Conservation (phyloP, 1,140 invertebrate genomes). For the Dendroctonus valens region DNA sequence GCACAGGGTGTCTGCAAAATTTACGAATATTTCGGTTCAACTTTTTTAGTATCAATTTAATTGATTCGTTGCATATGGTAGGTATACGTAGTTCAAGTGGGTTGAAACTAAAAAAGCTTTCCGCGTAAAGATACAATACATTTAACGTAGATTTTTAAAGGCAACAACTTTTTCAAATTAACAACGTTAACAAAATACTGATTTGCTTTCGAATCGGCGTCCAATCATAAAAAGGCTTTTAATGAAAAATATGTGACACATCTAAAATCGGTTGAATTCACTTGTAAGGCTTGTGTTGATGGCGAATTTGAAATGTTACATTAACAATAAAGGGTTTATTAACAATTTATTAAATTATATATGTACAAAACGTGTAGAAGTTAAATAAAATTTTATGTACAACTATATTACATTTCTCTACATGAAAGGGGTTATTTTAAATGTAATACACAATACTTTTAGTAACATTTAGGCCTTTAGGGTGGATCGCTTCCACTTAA, state of each 20-base stretch:
- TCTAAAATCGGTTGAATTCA: background rate
- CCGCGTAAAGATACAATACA: too few species aligned
- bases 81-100: too few species aligned
- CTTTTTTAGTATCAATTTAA: too few species aligned
- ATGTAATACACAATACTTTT: conserved; percentile 22
- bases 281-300: conserved; percentile 1
- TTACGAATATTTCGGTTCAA: background rate
- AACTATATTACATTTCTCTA: conserved; percentile 20
- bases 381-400: conserved; percentile 28
- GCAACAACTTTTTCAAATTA: too few species aligned
- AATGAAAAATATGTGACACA: background rate
- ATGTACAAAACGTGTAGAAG: conserved; percentile 32
- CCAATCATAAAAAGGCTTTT: too few species aligned
- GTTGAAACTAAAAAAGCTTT: too few species aligned
- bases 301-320: conserved; percentile 7
- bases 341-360: conserved; percentile 31
- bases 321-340: conserved; percentile 29
- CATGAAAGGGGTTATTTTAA: conserved; percentile 18
- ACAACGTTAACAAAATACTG: too few species aligned
- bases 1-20: conserved; percentile 2
- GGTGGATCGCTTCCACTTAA: conserved; percentile 6
- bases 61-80: too few species aligned
- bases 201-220: too few species aligned
- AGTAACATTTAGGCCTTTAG: conserved; percentile 28
- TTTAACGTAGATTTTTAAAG: too few species aligned